phyloP scores from a whole-genome alignment of 35 echinoderm and acorn worm species.

The Strongylocentrotus purpuratus region DNA sequence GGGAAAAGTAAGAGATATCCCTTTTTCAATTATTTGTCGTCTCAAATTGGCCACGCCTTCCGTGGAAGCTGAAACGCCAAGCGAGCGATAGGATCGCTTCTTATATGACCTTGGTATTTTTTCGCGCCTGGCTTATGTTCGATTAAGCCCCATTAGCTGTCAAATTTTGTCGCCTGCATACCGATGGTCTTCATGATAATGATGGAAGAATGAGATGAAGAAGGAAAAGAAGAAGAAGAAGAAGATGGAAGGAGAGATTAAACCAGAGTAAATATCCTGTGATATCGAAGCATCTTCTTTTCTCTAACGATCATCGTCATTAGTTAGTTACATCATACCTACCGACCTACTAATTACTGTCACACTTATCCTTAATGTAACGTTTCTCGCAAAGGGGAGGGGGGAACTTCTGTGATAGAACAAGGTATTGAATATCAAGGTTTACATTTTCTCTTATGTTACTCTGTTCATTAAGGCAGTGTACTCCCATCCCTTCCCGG shows the following conservation, averaged over 20 bases:
- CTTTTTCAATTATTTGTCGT: background rate
- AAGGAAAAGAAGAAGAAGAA: background rate
- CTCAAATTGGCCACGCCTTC: background rate
- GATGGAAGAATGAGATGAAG: background rate
- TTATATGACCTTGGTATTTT: background rate
- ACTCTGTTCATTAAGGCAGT: no score
- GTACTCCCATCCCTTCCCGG: no score
- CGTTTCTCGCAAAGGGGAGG: no score
- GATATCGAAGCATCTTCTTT: background rate
- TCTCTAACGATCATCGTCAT: background rate
- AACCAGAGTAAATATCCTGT: background rate
- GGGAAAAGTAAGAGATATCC: background rate
- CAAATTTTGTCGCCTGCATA: background rate
- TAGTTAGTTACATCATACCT: no score
- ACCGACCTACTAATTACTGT: no score
- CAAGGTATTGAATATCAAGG: no score
- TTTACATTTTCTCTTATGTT: no score
- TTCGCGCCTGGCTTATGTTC: background rate
- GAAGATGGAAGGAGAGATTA: background rate
- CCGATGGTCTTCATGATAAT: background rate
- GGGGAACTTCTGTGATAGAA: no score
- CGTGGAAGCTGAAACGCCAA: background rate
- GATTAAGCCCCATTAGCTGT: slow-evolving; percentile 1
- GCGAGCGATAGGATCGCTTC: background rate
- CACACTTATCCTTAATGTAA: no score